A percentile compares a stretch with the other conserved stretches of the same genome.
Evolutionary conservation across 2,888 invertebrate genomes (phyloP).

Genomic region (Agrenia bidenticulata): DNA sequence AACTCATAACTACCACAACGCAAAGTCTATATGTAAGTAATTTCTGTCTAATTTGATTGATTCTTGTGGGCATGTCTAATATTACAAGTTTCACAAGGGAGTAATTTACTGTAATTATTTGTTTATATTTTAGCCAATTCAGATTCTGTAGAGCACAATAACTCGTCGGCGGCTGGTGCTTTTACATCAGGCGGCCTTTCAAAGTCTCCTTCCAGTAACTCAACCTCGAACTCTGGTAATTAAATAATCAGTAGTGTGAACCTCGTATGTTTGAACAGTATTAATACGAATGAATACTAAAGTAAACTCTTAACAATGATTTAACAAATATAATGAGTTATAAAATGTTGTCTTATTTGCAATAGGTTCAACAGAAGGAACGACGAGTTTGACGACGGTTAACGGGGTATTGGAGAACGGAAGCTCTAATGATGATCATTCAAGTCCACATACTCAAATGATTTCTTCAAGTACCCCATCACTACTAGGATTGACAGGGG

Average conservation of each 20-base stretch:
- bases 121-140: constrained; percentile 30
- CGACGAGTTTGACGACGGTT: constrained; percentile 39
- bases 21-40: constrained; percentile 47
- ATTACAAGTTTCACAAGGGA: no score
- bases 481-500: constrained; percentile 21
- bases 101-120: no score
- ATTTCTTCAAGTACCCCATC: constrained; percentile 24
- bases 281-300: background rate
- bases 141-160: constrained; percentile 47
- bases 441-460: constrained; percentile 40
- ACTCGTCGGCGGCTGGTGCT: constrained; percentile 36
- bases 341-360: background rate
- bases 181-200: constrained; percentile 26
- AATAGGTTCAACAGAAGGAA: constrained; percentile 36
- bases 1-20: constrained; percentile 52
- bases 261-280: no score
- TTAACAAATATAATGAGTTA: background rate
- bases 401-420: constrained; percentile 47
- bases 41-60: background rate
- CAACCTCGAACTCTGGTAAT: constrained; percentile 36
- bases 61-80: no score
- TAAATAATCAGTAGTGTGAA: constrained; percentile 29
- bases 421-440: constrained; percentile 32
- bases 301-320: background rate
- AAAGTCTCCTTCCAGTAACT: constrained; percentile 37